A percentile compares a stretch with the other conserved stretches of the same genome.
Conservation (phyloP, 2,113 vertebrate genomes). For the Motacilla alba region DNA sequence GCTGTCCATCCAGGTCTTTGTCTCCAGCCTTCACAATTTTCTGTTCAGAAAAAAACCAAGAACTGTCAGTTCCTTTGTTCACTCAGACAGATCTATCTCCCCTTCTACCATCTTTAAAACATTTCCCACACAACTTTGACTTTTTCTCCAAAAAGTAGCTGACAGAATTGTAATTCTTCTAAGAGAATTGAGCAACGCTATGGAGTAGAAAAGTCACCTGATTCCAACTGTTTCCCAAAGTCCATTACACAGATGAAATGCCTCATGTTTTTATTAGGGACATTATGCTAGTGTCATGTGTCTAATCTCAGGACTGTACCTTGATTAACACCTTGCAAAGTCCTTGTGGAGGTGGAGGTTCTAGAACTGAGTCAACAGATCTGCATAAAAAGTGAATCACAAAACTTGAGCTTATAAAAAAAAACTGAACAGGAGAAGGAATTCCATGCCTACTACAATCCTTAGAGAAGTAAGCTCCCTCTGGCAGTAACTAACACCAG, state of each 20-base stretch:
- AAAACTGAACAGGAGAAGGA: neutral
- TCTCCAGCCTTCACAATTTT: slow-evolving; percentile 96
- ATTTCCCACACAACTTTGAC: neutral
- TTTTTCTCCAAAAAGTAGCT: neutral
- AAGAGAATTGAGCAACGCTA: neutral
- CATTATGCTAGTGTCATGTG: neutral
- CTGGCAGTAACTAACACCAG: slow-evolving; percentile 12
- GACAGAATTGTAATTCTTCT: neutral
- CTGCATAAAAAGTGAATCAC: neutral
- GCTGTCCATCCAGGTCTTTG: slow-evolving; percentile 92
- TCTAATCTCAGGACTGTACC: neutral
- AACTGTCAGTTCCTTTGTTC: neutral
- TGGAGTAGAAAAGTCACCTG: neutral
- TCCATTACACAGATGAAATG: neutral
- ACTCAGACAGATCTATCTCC: neutral
- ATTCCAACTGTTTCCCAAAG: neutral
- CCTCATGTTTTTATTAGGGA: neutral
- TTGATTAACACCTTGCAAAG: neutral
- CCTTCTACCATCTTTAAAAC: neutral
- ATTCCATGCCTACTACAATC: neutral
- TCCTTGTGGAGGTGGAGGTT: neutral
- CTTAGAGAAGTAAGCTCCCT: neutral
- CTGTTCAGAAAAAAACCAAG: slow-evolving; percentile 64
- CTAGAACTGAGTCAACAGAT: neutral
- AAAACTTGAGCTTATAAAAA: neutral